Percentiles rank a stretch among this genome's conserved stretches.
phyloP scores from a whole-genome alignment of 1,140 invertebrate species.

The Galleria mellonella region DNA sequence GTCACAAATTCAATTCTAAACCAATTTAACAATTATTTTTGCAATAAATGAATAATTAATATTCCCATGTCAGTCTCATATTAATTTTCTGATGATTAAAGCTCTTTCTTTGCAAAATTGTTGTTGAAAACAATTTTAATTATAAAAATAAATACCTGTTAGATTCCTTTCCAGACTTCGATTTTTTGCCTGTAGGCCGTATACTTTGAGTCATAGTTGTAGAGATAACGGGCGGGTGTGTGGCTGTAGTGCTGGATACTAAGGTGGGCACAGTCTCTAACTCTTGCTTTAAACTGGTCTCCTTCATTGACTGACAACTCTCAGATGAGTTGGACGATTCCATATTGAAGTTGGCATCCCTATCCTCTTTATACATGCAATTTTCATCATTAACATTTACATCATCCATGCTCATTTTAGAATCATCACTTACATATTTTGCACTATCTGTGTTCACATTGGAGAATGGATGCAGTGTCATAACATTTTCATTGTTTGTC shows the following conservation, averaged over 20 bases:
- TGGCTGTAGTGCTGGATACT: conserved; percentile 42
- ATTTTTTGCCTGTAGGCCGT: conserved; percentile 43
- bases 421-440: conserved; percentile 64
- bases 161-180: conserved; percentile 58
- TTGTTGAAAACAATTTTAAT: background rate
- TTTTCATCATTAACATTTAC: conserved; percentile 59
- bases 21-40: too few relatives aligned
- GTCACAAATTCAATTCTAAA: too few relatives aligned
- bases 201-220: conserved; percentile 39
- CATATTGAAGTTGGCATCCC: conserved; percentile 67
- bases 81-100: too few relatives aligned
- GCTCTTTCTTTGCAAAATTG: too few relatives aligned
- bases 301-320: conserved; percentile 65
- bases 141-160: conserved; percentile 43
- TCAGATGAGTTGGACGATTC: conserved; percentile 68
- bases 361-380: conserved; percentile 61
- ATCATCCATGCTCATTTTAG: conserved; percentile 65
- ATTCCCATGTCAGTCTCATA: too few relatives aligned
- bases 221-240: conserved; percentile 44
- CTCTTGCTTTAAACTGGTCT: conserved; percentile 49
- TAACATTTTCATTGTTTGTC: conserved; percentile 52
- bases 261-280: conserved; percentile 35
- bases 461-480: conserved; percentile 51
- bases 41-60: too few relatives aligned
- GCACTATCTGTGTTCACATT: conserved; percentile 45